Base-by-base conservation (phyloP, 1,140 invertebrate genomes). In the Drosophila pachea region DNA sequence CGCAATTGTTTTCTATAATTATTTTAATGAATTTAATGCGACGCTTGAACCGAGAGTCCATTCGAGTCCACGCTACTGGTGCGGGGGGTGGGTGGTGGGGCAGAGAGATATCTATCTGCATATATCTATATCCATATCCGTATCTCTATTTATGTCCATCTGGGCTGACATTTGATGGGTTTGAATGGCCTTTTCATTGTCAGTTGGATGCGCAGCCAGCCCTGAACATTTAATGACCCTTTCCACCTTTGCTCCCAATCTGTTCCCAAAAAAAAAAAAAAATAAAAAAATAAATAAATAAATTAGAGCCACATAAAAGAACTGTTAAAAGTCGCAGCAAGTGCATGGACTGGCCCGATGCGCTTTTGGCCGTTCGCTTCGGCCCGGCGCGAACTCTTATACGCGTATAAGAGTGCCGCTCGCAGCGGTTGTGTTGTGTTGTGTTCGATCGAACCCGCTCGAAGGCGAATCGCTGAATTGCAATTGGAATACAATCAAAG, bases 141-240 rank as follows among this genome's bases (percentile, higher is more conserved):
- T 38, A 38, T 5, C 8, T 38, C 8, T 9, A 38, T 38, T 4
- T 38, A 38, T 9, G 11, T 38, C 8, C 4, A 43, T 42, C 4
- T n/a, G 12, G 4, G 6, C 40, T 7, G n/a, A 4, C 14, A 33
- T 52, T 61, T 33, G 53, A 70, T 53, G 32, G 53, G 48, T 59
- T 48, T 66, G 68, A 70, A 66, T 66, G 62, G 68, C 54, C 40
- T 70, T 70, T 70, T 66, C 68, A 70, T 70, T 70, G 68, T 70
- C 68, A 52, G 68, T 70, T 70, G 14, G 49, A 31, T 70, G 68
- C 58, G 54, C 68, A 70, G 62, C 68, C 59, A 53, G 48, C 62
- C 68, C 59, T 70, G 68, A 70, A 66, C 22, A 53, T 53, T 70
- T 54, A 54, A 70, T 70, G 48, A 12, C 7, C 47, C 38, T 3